phyloP scores from a whole-genome alignment of 2,113 vertebrate species.

The Oncorhynchus masou region DNA sequence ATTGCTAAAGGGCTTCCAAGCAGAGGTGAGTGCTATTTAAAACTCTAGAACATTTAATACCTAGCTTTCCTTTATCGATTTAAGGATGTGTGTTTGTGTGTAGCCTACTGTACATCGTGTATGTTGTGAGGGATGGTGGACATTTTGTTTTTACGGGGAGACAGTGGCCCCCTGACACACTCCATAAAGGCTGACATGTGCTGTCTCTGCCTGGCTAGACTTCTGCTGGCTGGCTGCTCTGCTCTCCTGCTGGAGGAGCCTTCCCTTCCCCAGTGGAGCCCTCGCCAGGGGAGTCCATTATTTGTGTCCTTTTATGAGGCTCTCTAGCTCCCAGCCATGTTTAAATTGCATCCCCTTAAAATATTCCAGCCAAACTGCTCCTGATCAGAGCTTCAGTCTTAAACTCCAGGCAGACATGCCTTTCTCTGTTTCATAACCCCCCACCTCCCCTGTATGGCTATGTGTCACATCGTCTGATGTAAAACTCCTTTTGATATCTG shows the following conservation, averaged over 20 bases:
- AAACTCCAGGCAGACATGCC: neutral
- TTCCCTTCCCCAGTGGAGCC: neutral
- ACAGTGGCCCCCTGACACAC: neutral
- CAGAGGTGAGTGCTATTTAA: constrained; percentile 80
- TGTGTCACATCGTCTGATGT: constrained; percentile 3
- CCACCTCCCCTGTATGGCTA: neutral
- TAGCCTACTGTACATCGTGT: neutral
- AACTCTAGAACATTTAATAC: neutral
- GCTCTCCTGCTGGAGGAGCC: neutral
- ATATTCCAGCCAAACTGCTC: constrained; percentile 1
- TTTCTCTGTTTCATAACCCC: neutral
- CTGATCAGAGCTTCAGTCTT: constrained; percentile 9
- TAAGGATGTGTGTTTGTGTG: neutral
- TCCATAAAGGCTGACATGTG: constrained; percentile 22
- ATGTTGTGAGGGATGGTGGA: neutral
- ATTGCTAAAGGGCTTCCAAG: constrained; percentile 89
- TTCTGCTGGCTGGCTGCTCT: neutral
- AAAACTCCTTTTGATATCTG: neutral
- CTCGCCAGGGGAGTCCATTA: constrained; percentile 23
- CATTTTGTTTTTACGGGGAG: constrained; percentile 7
- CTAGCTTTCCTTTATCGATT: neutral
- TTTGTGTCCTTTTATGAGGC: constrained; percentile 29
- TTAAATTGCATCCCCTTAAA: constrained; percentile 39
- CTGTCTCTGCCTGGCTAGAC: neutral
- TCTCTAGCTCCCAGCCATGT: constrained; percentile 30